Evolutionary conservation across 2,113 vertebrate genomes (phyloP).

Genomic region (Acrocephalus arundinaceus): DNA sequence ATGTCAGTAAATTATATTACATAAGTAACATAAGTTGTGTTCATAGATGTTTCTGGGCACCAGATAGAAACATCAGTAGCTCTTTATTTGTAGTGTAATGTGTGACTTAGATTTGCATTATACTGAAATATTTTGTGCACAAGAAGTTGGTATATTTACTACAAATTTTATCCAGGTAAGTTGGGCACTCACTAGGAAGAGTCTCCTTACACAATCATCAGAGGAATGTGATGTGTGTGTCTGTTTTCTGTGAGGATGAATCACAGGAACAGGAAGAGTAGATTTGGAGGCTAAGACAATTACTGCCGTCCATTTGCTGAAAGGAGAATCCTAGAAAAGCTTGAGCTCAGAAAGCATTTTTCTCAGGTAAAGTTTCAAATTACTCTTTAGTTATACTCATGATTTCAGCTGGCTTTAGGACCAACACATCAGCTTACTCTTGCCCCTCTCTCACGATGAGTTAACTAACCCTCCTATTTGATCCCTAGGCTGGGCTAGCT

Average conservation of each 20-base stretch:
- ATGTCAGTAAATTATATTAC: neutral
- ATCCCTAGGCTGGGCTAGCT: neutral
- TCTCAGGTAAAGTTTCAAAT: neutral
- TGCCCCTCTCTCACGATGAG: neutral
- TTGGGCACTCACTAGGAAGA: neutral
- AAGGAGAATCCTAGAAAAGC: neutral
- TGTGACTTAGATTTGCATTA: neutral
- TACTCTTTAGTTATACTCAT: neutral
- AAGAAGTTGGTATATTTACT: neutral
- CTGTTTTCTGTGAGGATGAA: neutral
- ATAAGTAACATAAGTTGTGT: accelerated
- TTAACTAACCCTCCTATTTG: neutral
- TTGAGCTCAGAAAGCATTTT: neutral
- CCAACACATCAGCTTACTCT: neutral
- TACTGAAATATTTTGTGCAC: neutral
- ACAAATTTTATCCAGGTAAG: neutral
- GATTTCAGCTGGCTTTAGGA: neutral
- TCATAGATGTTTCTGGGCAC: neutral
- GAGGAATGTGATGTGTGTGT: neutral
- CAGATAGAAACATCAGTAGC: neutral
- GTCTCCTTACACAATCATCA: neutral
- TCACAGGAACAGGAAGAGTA: neutral
- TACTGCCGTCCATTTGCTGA: neutral
- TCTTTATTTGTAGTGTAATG: neutral
- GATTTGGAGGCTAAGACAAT: neutral